Conservation (phyloP, 2,797 vertebrate genomes). For the Hephaestus fuliginosus region DNA sequence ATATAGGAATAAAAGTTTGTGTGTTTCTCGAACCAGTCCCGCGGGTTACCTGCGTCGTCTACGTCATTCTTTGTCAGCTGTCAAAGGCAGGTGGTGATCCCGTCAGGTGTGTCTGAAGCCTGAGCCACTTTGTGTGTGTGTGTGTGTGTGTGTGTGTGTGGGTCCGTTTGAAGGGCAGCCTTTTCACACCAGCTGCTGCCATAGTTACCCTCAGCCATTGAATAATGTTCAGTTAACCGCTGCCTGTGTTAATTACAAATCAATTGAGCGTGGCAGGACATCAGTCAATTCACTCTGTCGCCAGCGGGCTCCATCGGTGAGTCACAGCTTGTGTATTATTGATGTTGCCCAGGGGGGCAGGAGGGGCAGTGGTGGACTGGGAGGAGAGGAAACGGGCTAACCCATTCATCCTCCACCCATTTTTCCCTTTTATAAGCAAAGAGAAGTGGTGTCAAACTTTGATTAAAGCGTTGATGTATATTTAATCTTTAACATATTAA, state of each 20-base stretch:
- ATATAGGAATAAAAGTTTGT: neutral
- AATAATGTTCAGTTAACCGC: slow-evolving; percentile 51
- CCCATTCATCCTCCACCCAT: neutral
- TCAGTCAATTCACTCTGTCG: slow-evolving; percentile 54
- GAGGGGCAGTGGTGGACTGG: slow-evolving; percentile 8
- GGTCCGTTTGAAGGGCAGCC: slow-evolving; percentile 30
- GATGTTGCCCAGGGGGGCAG: slow-evolving; percentile 24
- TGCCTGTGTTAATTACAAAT: slow-evolving; percentile 57
- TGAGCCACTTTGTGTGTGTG: slow-evolving; percentile 18
- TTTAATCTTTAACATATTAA: neutral
- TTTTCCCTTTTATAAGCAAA: neutral
- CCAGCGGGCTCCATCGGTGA: slow-evolving; percentile 30
- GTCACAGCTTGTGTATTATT: slow-evolving; percentile 57
- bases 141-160: slow-evolving; percentile 7
- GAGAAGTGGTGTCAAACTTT: neutral
- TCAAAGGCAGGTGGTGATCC: slow-evolving; percentile 77
- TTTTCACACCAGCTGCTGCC: slow-evolving; percentile 56
- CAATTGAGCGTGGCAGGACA: slow-evolving; percentile 37
- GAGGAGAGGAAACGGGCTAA: neutral
- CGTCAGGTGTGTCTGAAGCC: slow-evolving; percentile 75
- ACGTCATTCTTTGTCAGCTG: slow-evolving; percentile 64
- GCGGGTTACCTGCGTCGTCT: slow-evolving; percentile 31
- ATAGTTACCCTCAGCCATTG: slow-evolving; percentile 50
- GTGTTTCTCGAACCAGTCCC: slow-evolving; percentile 61
- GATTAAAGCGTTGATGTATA: neutral